Conservation (phyloP, 2,113 vertebrate species). For the Crypturellus undulatus region DNA sequence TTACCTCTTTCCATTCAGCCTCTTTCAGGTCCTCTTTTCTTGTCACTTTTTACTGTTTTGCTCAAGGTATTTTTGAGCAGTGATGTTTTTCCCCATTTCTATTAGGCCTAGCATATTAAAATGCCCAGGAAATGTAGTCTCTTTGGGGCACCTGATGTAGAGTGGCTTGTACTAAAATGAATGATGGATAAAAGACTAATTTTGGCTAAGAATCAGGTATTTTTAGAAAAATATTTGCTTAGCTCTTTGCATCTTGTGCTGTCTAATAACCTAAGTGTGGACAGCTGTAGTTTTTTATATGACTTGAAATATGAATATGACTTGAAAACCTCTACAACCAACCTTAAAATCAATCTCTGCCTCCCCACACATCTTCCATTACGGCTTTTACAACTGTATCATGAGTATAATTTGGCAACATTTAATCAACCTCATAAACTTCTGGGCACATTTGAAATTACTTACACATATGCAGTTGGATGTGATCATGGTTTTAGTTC, state of each 20-base stretch:
- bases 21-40: not conserved
- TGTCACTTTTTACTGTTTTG: not conserved
- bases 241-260: not conserved
- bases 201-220: not conserved
- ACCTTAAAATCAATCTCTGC: not conserved
- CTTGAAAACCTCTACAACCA: not conserved
- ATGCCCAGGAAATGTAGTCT: not conserved
- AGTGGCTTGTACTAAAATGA: not conserved
- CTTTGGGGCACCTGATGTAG: not conserved
- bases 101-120: not conserved
- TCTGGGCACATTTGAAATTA: not conserved
- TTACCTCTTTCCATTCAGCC: not conserved
- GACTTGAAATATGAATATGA: not conserved
- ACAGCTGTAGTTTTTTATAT: not conserved
- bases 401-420: fast-evolving
- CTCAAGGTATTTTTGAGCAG: not conserved
- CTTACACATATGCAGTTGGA: fast-evolving
- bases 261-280: not conserved
- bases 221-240: not conserved
- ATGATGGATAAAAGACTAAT: not conserved
- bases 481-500: not conserved
- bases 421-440: not conserved
- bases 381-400: fast-evolving
- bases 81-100: not conserved
- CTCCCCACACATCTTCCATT: not conserved